These are phyloP conservation scores for Uropsilus gracilis DNA, from an alignment of 2,113 vertebrate genomes.

Conservation along the genomic window DNA sequence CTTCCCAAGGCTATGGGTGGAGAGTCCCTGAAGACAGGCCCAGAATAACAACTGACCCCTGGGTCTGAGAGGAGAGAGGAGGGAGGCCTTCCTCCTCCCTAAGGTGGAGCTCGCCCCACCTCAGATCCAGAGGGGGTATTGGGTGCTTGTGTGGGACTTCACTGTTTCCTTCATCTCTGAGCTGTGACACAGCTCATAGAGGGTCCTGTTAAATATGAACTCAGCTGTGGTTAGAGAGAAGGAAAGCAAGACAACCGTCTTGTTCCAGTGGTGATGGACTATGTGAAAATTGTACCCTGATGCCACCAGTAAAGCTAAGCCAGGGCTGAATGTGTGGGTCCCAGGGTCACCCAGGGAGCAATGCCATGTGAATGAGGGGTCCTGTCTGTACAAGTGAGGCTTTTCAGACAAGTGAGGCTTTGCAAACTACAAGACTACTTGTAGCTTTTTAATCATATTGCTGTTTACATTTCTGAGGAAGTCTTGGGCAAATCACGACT, in stretches of 20 bases:
- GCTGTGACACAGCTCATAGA: background rate
- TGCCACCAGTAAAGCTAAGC: background rate
- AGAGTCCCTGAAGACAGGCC: background rate
- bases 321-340: background rate
- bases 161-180: background rate
- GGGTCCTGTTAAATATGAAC: no score
- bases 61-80: background rate
- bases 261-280: background rate
- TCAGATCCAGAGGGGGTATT: background rate
- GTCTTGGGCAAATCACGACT: background rate
- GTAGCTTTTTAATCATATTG: background rate
- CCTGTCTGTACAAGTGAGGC: background rate
- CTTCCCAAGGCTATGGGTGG: background rate
- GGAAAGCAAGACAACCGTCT: background rate
- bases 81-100: background rate
- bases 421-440: background rate
- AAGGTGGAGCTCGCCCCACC: no score
- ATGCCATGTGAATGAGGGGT: background rate
- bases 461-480: conserved; percentile 16
- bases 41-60: background rate
- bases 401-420: background rate
- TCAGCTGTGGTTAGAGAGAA: background rate
- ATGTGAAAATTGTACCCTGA: background rate
- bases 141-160: accelerated
- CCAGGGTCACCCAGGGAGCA: background rate